Percentiles rank a stretch among this genome's conserved stretches.
Conservation (phyloP, 92 coral and sea anemone species). For the Anthopleura xanthogrammica region DNA sequence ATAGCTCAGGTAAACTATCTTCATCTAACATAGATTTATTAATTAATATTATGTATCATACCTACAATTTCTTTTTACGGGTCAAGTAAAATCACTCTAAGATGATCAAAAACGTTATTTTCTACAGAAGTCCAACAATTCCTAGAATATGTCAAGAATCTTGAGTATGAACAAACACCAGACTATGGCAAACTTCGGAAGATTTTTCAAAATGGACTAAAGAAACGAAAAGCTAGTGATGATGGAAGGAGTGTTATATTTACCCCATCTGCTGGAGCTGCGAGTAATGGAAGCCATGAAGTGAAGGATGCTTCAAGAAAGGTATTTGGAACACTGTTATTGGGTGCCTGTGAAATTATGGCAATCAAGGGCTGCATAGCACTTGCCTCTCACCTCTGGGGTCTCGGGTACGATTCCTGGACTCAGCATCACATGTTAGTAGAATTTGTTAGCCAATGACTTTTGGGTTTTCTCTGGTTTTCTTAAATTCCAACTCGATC, state of each 20-base stretch:
- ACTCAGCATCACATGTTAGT: no score
- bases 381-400: no score
- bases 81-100: background rate
- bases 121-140: slow-evolving; percentile 75
- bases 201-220: slow-evolving; percentile 79
- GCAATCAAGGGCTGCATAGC: no score
- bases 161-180: slow-evolving; percentile 76
- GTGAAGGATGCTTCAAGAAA: slow-evolving; percentile 15
- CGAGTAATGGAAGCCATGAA: slow-evolving; percentile 1
- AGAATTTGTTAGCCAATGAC: no score
- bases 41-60: no score
- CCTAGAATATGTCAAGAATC: slow-evolving; percentile 61
- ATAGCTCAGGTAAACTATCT: slow-evolving; percentile 14
- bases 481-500: no score
- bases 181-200: slow-evolving; percentile 71
- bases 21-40: no score
- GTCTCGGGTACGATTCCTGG: no score
- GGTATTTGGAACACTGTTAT: background rate
- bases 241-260: slow-evolving; percentile 84
- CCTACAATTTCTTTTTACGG: background rate
- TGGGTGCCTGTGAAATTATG: no score
- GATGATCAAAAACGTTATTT: background rate
- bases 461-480: no score
- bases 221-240: slow-evolving; percentile 69
- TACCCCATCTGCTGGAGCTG: slow-evolving; percentile 12